Conservation (phyloP, 2,113 vertebrate species). For the Pholis gunnellus region DNA sequence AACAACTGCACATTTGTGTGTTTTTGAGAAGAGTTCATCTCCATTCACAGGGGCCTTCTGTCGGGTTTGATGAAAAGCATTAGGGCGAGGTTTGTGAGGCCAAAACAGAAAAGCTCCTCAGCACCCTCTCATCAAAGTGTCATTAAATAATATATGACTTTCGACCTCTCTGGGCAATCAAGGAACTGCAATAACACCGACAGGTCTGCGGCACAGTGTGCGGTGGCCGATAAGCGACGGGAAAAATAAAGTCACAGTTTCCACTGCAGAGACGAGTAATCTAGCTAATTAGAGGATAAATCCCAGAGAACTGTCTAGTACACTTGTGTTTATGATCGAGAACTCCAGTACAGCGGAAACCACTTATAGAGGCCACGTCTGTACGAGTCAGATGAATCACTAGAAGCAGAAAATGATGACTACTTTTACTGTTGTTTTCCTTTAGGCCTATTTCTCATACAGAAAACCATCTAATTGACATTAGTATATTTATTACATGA, state of each 20-base stretch:
- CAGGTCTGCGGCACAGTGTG: slow-evolving; percentile 26
- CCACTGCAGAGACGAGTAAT: slow-evolving; percentile 42
- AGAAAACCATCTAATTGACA: not conserved
- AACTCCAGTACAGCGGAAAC: not conserved
- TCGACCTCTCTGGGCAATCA: slow-evolving; percentile 45
- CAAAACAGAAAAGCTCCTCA: slow-evolving; percentile 36
- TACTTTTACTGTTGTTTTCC: not conserved
- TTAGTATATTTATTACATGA: not conserved
- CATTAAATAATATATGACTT: slow-evolving; percentile 59
- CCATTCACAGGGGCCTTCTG: not conserved
- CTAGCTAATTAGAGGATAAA: slow-evolving; percentile 46
- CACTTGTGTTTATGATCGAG: slow-evolving; percentile 39
- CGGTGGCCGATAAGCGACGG: slow-evolving; percentile 40
- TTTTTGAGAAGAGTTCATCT: not conserved
- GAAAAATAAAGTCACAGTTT: slow-evolving; percentile 48
- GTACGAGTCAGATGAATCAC: not conserved
- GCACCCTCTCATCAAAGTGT: slow-evolving; percentile 41
- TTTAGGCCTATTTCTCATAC: not conserved
- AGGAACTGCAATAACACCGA: slow-evolving; percentile 16
- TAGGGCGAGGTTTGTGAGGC: slow-evolving; percentile 8
- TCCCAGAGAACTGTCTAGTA: not conserved
- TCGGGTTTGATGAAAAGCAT: slow-evolving; percentile 13
- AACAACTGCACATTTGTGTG: not conserved
- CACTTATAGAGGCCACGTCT: too few species aligned
- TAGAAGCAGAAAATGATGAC: not conserved